phyloP scores from a whole-genome alignment of 2,113 vertebrate genomes.

The Passerina amoena region DNA sequence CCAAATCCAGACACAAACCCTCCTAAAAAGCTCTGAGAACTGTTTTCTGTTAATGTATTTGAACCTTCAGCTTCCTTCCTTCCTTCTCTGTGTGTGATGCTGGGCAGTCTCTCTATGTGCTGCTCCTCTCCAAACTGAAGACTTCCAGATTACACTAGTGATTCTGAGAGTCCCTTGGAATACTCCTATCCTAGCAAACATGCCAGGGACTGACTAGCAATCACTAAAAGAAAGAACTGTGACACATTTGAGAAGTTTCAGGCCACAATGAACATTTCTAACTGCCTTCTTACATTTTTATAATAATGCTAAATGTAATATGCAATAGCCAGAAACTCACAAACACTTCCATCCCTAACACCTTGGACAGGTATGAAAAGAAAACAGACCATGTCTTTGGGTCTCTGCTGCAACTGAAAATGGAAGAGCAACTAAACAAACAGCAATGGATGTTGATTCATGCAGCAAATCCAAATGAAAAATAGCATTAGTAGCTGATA shows the following conservation, averaged over 20 bases:
- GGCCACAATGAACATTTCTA: neutral
- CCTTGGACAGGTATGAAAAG: neutral
- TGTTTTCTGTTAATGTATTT: neutral
- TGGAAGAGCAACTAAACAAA: neutral
- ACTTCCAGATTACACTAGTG: neutral
- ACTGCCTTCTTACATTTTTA: neutral
- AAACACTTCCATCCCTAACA: neutral
- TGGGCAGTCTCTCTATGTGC: neutral
- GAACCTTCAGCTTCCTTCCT: neutral
- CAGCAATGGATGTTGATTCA: neutral
- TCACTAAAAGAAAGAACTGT: neutral
- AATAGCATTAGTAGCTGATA: neutral
- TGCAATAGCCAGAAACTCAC: neutral
- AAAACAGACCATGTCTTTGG: neutral
- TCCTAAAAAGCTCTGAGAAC: neutral
- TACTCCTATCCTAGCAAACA: neutral
- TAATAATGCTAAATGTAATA: neutral
- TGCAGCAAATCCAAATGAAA: neutral
- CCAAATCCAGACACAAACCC: neutral
- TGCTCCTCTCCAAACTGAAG: neutral
- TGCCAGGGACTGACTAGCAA: accelerated
- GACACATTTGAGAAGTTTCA: neutral
- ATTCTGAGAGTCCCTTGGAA: neutral
- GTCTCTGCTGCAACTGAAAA: neutral
- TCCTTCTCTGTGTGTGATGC: neutral